phyloP scores from a whole-genome alignment of 1,140 invertebrate genomes.

The Pseudobourletiella spinata region DNA sequence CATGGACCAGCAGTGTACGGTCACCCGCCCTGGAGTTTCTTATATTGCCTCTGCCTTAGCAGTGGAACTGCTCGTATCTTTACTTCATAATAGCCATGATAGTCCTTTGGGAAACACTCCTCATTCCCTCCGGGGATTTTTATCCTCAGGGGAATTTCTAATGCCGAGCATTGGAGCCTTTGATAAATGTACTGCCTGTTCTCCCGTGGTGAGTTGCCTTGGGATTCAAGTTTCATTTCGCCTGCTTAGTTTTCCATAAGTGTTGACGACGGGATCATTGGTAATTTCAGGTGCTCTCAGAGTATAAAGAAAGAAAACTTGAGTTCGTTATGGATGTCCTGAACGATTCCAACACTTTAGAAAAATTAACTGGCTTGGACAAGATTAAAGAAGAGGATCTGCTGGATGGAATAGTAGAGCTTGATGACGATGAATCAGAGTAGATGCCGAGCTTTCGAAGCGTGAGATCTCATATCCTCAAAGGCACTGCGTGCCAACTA shows the following conservation, averaged over 20 bases:
- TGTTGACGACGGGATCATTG: too few species aligned
- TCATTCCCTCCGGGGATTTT: constrained; percentile 86
- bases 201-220: constrained; percentile 50
- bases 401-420: constrained; percentile 45
- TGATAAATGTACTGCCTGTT: constrained; percentile 87
- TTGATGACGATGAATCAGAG: constrained; percentile 29
- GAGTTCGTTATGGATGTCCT: constrained; percentile 78
- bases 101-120: constrained; percentile 76
- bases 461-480: too few species aligned
- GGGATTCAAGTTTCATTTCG: too few species aligned
- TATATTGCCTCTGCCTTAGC: constrained; percentile 82
- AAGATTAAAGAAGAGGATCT: constrained; percentile 58
- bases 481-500: too few species aligned
- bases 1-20: constrained; percentile 97
- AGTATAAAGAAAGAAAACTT: constrained; percentile 57
- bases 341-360: constrained; percentile 69
- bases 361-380: constrained; percentile 76
- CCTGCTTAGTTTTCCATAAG: too few species aligned
- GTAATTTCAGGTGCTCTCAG: constrained; percentile 58
- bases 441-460: too few species aligned
- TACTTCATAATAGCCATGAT: constrained; percentile 67
- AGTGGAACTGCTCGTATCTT: constrained; percentile 77
- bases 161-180: constrained; percentile 75
- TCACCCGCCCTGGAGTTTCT: constrained; percentile 88
- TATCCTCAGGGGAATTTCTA: constrained; percentile 68